Conservation (phyloP, 2,797 vertebrate species). For the Macropodus opercularis region DNA sequence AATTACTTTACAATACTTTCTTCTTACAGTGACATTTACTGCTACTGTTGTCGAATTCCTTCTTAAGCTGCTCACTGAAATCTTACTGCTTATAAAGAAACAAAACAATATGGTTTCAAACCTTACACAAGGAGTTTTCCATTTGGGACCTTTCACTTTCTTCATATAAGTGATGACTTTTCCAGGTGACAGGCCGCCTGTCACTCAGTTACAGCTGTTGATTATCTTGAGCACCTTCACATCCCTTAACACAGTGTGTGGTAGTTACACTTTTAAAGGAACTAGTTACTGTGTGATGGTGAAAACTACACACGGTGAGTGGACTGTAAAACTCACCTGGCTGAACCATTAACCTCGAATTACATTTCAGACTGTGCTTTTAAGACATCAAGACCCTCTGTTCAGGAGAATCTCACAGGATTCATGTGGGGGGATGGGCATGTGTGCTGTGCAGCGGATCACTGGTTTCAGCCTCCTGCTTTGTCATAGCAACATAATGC, state of each 20-base stretch:
- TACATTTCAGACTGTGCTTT: conserved; percentile 15
- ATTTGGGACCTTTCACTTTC: background rate
- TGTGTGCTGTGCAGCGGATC: conserved; percentile 46
- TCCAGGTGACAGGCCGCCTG: too few species aligned
- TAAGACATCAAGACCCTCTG: conserved; percentile 37
- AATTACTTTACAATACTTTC: conserved; percentile 68
- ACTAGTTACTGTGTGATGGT: too few species aligned
- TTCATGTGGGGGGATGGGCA: conserved; percentile 65
- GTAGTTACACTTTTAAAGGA: too few species aligned
- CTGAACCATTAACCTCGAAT: background rate
- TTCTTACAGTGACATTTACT: conserved; percentile 54
- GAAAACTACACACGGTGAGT: too few species aligned
- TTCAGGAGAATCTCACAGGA: conserved; percentile 37
- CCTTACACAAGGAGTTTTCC: background rate
- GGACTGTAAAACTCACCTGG: too few species aligned
- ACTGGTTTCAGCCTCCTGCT: conserved; percentile 62
- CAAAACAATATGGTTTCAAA: background rate
- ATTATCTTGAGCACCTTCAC: too few species aligned
- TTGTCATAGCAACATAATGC: conserved; percentile 70
- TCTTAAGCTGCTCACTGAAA: background rate
- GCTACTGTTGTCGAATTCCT: conserved; percentile 13
- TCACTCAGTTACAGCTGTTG: too few species aligned
- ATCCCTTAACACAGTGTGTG: too few species aligned
- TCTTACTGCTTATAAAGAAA: background rate
- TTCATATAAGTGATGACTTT: background rate